Conservation (phyloP, 2,888 invertebrate genomes). For the Acrobasis suavella region DNA sequence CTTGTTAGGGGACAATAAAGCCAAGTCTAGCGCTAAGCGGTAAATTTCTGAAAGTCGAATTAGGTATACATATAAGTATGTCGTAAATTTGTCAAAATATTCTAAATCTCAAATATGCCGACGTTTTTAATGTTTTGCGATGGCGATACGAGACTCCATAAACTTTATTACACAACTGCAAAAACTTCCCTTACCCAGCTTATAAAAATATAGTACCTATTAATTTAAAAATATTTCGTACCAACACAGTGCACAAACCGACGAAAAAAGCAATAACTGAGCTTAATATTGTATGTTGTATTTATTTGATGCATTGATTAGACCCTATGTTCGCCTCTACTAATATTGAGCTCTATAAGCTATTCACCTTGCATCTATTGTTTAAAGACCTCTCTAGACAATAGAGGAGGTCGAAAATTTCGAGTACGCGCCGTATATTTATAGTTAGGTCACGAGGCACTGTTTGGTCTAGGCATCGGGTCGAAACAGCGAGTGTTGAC, state of each 20-base stretch:
- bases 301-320: not conserved
- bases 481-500: constrained; percentile 73
- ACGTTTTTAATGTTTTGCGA: not conserved
- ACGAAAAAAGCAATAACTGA: too few relatives aligned
- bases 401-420: constrained; percentile 51
- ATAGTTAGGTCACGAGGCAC: constrained; percentile 65
- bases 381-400: constrained; percentile 37
- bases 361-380: constrained; percentile 40
- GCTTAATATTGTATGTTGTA: not conserved
- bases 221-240: too few relatives aligned
- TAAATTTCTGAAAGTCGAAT: constrained; percentile 34
- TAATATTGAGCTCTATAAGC: constrained; percentile 21
- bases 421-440: constrained; percentile 49
- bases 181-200: too few relatives aligned
- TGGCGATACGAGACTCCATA: too few relatives aligned
- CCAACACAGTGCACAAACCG: too few relatives aligned
- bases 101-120: not conserved
- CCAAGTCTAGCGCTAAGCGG: constrained; percentile 38
- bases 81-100: too few relatives aligned
- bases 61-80: constrained; percentile 16
- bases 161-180: too few relatives aligned
- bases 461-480: constrained; percentile 77
- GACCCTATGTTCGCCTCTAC: not conserved
- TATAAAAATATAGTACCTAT: too few relatives aligned
- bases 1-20: constrained; percentile 36